A percentile compares a stretch with the other conserved stretches of the same genome.
Conservation (phyloP, 1,140 invertebrate genomes). For the Ceratina japonica region DNA sequence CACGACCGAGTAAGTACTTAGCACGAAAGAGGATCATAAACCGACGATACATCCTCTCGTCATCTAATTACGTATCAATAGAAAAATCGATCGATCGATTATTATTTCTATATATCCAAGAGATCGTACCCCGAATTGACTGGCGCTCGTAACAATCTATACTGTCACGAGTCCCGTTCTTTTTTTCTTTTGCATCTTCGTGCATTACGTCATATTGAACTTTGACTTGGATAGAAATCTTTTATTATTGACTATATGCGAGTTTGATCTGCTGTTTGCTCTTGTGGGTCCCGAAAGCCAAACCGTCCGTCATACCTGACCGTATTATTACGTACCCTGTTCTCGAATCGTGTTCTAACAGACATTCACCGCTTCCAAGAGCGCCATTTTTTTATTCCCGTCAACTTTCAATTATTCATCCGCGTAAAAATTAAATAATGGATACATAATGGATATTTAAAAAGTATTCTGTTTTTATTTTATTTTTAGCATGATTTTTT, state of each 20-base stretch:
- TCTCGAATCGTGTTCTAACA: constrained; percentile 37
- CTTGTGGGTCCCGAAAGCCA: constrained; percentile 55
- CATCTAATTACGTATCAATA: constrained; percentile 30
- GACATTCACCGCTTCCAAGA: constrained; percentile 58
- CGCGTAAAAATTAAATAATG: too few species aligned
- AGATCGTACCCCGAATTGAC: constrained; percentile 48
- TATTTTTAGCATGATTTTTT: too few species aligned
- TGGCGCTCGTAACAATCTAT: constrained; percentile 51
- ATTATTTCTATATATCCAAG: constrained; percentile 28
- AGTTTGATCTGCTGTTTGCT: constrained; percentile 65
- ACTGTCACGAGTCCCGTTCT: constrained; percentile 40
- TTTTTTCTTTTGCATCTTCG: constrained; percentile 62
- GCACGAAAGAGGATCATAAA: constrained; percentile 29
- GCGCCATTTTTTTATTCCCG: neutral
- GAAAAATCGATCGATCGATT: constrained; percentile 33
- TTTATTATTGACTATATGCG: constrained; percentile 40
- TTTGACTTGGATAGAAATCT: constrained; percentile 55
- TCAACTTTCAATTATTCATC: neutral
- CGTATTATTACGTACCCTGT: constrained; percentile 34
- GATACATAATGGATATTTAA: too few species aligned
- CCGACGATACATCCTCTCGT: constrained; percentile 11
- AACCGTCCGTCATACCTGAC: constrained; percentile 51
- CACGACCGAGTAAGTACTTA: constrained; percentile 77
- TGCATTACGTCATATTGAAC: constrained; percentile 55
- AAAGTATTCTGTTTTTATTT: too few species aligned